Conservation (phyloP, 2,113 vertebrate species). For the Zingel zingel region DNA sequence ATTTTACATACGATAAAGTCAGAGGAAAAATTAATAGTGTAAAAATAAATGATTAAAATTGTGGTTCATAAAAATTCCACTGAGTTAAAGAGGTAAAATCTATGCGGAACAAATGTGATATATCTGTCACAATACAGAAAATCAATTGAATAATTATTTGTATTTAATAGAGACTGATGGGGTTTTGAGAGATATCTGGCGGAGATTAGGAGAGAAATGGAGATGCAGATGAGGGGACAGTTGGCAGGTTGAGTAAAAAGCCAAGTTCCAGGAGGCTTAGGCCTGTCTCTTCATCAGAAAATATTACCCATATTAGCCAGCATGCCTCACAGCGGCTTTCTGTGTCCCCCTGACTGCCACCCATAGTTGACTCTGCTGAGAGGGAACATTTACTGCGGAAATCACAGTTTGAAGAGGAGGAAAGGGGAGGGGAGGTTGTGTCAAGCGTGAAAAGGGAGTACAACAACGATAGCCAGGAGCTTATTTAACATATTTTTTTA, state of each 20-base stretch:
- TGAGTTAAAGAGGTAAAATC: slow-evolving; percentile 7
- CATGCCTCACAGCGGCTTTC: slow-evolving; percentile 50
- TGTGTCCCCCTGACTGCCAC: slow-evolving; percentile 27
- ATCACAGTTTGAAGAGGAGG: slow-evolving; percentile 44
- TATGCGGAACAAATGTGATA: slow-evolving; percentile 16
- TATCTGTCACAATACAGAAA: slow-evolving; percentile 1
- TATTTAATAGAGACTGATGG: slow-evolving; percentile 13
- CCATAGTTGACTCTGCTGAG: slow-evolving; percentile 39
- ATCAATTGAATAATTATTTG: background rate
- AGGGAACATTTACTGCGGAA: slow-evolving; percentile 43
- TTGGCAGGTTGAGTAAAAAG: slow-evolving; percentile 35
- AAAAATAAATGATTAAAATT: slow-evolving; percentile 22
- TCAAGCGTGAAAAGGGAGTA: background rate
- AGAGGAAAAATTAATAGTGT: slow-evolving; percentile 3
- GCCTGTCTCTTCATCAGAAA: slow-evolving; percentile 46
- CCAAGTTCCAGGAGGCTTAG: slow-evolving; percentile 20
- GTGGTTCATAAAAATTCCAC: slow-evolving; percentile 7
- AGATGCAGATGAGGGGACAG: slow-evolving; percentile 29
- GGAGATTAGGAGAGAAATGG: slow-evolving; percentile 2
- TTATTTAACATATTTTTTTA: background rate
- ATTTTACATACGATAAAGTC: background rate
- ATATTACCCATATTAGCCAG: slow-evolving; percentile 66
- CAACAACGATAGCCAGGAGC: slow-evolving; percentile 33
- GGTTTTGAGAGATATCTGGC: background rate
- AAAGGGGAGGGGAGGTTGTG: slow-evolving; percentile 29